phyloP scores from a whole-genome alignment of 2,888 invertebrate species.

The Nomada hirtipes region DNA sequence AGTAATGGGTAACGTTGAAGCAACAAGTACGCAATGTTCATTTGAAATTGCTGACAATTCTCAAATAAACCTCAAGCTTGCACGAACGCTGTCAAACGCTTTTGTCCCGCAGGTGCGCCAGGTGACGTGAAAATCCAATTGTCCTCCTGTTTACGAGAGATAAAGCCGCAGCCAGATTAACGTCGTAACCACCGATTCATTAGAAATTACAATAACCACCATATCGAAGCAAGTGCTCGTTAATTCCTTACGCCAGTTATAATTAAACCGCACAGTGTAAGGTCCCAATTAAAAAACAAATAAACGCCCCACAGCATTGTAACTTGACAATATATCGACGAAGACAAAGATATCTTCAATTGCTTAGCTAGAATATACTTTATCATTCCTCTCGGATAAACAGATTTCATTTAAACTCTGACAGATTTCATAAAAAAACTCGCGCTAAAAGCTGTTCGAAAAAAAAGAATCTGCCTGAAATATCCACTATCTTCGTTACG shows the following conservation, averaged over 20 bases:
- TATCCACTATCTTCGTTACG: background rate
- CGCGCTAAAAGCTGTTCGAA: too few species aligned
- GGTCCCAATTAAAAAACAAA: too few species aligned
- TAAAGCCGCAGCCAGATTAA: conserved; percentile 6
- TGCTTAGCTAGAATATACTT: background rate
- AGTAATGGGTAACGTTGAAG: too few species aligned
- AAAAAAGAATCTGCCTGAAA: background rate
- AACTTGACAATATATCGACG: too few species aligned
- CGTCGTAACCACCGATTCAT: background rate
- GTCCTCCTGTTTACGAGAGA: background rate
- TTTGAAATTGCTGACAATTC: too few species aligned
- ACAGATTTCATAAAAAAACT: too few species aligned
- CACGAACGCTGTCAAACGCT: background rate
- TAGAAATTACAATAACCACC: background rate
- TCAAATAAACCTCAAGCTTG: background rate
- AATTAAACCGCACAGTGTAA: background rate
- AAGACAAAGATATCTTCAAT: too few species aligned
- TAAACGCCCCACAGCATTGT: too few species aligned
- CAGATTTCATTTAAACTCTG: too few species aligned
- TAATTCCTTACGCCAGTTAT: background rate
- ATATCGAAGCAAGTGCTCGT: background rate
- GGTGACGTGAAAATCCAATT: background rate
- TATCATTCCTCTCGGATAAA: background rate
- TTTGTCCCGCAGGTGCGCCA: background rate
- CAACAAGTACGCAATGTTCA: too few species aligned